Evolutionary conservation across 2,797 vertebrate genomes (phyloP).

Genomic region (Halcyon chelicuti): DNA sequence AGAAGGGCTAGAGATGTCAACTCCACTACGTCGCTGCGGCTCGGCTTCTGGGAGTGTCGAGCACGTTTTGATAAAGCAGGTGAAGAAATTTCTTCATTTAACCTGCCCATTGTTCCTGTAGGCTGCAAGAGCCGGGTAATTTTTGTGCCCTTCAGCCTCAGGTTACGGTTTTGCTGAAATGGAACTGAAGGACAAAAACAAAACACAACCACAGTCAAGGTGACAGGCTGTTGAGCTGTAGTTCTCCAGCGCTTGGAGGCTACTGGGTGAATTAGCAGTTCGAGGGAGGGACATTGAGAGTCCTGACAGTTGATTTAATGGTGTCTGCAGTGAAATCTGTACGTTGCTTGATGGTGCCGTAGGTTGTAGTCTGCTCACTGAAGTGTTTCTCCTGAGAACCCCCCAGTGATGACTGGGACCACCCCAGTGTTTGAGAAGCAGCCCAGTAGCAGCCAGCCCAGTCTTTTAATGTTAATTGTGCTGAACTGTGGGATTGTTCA

Average conservation of each 20-base stretch:
- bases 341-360: rapidly evolving
- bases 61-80: background rate
- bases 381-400: background rate
- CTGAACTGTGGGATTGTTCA: background rate
- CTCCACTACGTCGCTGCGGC: background rate
- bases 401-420: rapidly evolving
- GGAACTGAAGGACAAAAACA: background rate
- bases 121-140: background rate
- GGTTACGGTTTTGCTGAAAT: background rate
- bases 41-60: background rate
- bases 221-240: background rate
- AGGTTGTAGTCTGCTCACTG: rapidly evolving
- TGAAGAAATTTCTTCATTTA: background rate
- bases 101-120: background rate
- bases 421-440: background rate
- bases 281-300: rapidly evolving
- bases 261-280: rapidly evolving
- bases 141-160: background rate
- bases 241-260: rapidly evolving
- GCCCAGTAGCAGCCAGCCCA: background rate
- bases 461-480: background rate
- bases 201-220: rapidly evolving
- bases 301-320: rapidly evolving
- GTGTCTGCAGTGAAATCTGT: background rate
- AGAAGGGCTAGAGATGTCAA: background rate